A percentile compares a stretch with the other conserved stretches of the same genome.
Evolutionary conservation across 2,113 vertebrate species (phyloP).

Genomic region (Mus spicilegus): DNA sequence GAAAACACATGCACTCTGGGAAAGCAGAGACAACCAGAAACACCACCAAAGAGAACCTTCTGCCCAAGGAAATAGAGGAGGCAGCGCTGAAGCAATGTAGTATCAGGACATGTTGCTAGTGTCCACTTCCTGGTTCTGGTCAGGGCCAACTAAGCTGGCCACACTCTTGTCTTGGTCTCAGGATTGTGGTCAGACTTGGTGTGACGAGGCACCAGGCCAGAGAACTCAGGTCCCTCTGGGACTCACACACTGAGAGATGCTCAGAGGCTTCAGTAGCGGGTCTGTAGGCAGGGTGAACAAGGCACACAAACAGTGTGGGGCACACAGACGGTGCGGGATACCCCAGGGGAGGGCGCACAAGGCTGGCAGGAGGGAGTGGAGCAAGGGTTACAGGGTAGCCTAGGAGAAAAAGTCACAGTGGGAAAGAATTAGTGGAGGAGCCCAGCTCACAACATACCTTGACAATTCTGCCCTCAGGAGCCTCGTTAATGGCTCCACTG

Average conservation of each 20-base stretch:
- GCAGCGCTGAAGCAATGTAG: not conserved
- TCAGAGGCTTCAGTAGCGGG: constrained; percentile 49
- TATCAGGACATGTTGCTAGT: fast-evolving
- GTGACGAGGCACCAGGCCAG: not conserved
- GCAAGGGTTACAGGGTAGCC: constrained; percentile 66
- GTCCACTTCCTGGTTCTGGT: not conserved
- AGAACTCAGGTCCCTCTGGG: not conserved
- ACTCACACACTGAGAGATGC: not conserved
- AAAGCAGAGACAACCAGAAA: not conserved
- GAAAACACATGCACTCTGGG: not conserved
- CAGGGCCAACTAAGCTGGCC: not conserved
- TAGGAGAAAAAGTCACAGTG: not conserved
- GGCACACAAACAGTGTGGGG: constrained; percentile 53
- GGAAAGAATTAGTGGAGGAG: not conserved
- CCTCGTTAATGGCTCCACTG: not conserved
- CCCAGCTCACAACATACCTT: not conserved
- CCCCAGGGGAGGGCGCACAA: not conserved
- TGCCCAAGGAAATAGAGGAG: not conserved
- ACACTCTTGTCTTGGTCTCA: not conserved
- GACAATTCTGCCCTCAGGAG: fast-evolving
- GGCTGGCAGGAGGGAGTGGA: not conserved
- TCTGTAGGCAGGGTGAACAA: constrained; percentile 13
- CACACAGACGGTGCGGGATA: not conserved
- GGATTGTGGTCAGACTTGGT: not conserved
- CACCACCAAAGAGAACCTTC: not conserved